Base-by-base conservation (phyloP, 2,113 vertebrate genomes). In the Sciurus niger region DNA sequence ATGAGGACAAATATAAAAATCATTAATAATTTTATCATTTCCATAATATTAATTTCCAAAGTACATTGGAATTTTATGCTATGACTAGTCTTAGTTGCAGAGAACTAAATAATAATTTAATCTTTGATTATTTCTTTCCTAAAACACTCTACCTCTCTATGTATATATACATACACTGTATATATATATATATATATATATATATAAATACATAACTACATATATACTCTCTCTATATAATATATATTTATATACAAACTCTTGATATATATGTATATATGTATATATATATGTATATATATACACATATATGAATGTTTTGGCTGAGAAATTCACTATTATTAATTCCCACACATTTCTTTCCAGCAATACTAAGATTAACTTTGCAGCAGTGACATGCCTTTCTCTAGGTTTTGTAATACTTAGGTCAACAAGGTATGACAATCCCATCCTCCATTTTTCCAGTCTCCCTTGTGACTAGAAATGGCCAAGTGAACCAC, bases 101-200 rank as follows among this genome's bases (percentile, higher is more conserved):
- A 96, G 20, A 93, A 25, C 58, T 95, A 77, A 86, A 72, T 53
- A 91, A 87, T 55, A 85, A 79, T 86, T 97, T 93, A 32, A 91
- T 74, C 7, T 89, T 95, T 48, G 24, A 72, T 97, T 6, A 76
- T 92, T 95, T 95, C 24, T 92, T 92, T 60, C 20, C 32, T 83
- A 20, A 90, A 94, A 37, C 40, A 48, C 4, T 40, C 74, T 53
- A 4, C 40, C 32, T 79, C 32, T 13, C 13, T 63, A 30, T 1
- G 28, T 30, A 6, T 80, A 20, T 80, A 2, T 40, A 40, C 40
- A 40, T 40, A 40, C 40, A 40, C 40, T 80, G 22, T 11, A 8
- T 63, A 24, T 28, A 40, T 40, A n/a, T 83, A 2, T 48, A 13
- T 70, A 40, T 30, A 6, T 80, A 20, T 80, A 2, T 37, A 37